phyloP scores from a whole-genome alignment of 1,140 invertebrate genomes.

The Diorhabda carinulata region DNA sequence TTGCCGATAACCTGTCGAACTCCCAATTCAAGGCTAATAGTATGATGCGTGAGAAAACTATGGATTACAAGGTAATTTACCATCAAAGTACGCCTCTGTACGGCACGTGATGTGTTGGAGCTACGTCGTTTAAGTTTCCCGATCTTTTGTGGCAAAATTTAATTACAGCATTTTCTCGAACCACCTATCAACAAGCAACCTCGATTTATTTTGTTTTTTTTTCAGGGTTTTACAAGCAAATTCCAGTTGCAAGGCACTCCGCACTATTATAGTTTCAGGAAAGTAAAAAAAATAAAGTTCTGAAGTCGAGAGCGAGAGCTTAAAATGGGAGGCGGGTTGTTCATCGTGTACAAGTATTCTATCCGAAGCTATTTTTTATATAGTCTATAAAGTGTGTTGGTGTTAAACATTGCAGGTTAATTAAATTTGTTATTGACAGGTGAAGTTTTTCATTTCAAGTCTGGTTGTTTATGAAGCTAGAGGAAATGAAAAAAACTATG shows the following conservation, averaged over 20 bases:
- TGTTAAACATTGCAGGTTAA: constrained; percentile 7
- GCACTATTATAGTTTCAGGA: not conserved
- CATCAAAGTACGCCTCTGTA: too few species aligned
- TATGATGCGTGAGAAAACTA: too few species aligned
- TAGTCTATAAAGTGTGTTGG: not conserved
- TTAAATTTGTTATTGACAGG: constrained; percentile 9
- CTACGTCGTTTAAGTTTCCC: too few species aligned
- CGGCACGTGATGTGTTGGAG: too few species aligned
- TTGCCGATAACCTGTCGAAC: too few species aligned
- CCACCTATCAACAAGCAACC: not conserved
- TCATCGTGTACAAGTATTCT: constrained; percentile 3
- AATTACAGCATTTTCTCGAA: too few species aligned
- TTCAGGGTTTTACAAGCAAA: not conserved
- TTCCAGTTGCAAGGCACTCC: not conserved
- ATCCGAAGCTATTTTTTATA: not conserved
- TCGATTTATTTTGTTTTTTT: not conserved
- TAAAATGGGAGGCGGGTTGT: not conserved
- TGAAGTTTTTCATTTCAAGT: constrained; percentile 6
- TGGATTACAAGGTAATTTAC: too few species aligned
- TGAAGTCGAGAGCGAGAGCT: not conserved
- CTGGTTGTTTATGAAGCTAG: not conserved
- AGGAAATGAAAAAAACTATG: not conserved
- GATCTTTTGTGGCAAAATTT: too few species aligned
- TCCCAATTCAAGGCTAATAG: too few species aligned
- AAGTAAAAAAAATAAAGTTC: not conserved